Conservation (phyloP, 2,797 vertebrate genomes). For the Leuciscus waleckii region DNA sequence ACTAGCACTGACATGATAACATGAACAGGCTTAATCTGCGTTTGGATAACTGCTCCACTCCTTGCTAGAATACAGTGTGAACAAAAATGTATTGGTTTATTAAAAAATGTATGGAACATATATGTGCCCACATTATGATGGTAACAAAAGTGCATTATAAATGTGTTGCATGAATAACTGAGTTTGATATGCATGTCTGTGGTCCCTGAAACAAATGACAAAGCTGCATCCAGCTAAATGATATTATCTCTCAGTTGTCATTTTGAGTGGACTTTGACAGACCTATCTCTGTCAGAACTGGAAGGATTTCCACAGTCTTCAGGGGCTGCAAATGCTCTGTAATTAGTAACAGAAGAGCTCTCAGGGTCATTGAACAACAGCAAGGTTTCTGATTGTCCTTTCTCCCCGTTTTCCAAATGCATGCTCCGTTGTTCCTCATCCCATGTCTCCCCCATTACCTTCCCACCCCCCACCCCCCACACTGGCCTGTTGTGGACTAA, state of each 20-base stretch:
- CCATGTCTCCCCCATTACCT: slow-evolving; percentile 55
- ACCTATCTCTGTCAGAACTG: neutral
- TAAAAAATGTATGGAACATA: neutral
- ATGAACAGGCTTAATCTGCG: neutral
- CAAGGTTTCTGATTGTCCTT: slow-evolving; percentile 56
- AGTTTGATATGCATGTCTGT: slow-evolving; percentile 45
- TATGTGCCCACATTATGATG: neutral
- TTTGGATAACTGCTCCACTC: neutral
- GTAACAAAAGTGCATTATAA: neutral
- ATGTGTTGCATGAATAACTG: slow-evolving; percentile 41
- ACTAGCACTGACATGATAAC: neutral
- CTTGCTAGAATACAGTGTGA: neutral
- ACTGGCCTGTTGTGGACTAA: slow-evolving; percentile 72
- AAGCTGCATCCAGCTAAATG: slow-evolving; percentile 21
- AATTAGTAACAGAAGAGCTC: slow-evolving; percentile 23
- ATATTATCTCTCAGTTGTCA: neutral
- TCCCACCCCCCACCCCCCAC: slow-evolving; percentile 47
- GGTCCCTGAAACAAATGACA: slow-evolving; percentile 47
- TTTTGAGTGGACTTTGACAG: neutral
- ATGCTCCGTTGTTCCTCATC: slow-evolving; percentile 69
- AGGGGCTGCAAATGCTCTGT: neutral
- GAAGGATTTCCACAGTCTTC: neutral
- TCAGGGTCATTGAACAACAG: slow-evolving; percentile 63
- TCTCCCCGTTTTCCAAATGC: slow-evolving; percentile 68
- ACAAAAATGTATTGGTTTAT: neutral